Percentiles rank a stretch among this genome's conserved stretches.
Evolutionary conservation across 2,888 invertebrate species (phyloP).

Genomic region (Baccha elongata): DNA sequence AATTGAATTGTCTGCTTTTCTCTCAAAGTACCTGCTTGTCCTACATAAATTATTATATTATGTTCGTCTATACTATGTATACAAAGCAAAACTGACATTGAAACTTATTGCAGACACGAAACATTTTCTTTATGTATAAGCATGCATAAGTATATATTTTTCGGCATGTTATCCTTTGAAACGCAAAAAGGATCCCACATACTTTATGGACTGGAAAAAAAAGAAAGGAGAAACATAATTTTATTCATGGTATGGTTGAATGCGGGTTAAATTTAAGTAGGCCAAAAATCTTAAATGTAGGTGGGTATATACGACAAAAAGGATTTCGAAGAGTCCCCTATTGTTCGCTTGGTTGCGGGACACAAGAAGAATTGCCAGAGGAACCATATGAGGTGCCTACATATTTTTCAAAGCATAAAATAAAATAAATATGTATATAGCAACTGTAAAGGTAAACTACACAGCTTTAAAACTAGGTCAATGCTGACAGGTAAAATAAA

Average conservation of each 20-base stretch:
- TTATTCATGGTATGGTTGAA: constrained; percentile 22
- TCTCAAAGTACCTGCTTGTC: constrained; percentile 14
- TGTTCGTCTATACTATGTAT: neutral
- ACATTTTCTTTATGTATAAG: constrained; percentile 1
- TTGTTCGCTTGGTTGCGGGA: constrained; percentile 4
- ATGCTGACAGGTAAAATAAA: constrained; percentile 22
- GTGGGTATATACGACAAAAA: constrained; percentile 11
- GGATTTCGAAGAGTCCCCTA: constrained; percentile 16
- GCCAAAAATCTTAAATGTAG: constrained; percentile 29
- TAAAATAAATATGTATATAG: neutral
- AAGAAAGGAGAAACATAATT: constrained; percentile 1
- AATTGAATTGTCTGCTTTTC: constrained; percentile 16
- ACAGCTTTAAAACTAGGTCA: constrained; percentile 12
- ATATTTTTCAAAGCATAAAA: neutral
- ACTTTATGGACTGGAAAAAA: constrained; percentile 2
- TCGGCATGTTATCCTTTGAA: constrained; percentile 25
- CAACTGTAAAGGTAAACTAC: neutral
- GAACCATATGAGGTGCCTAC: neutral
- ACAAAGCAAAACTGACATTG: constrained; percentile 22
- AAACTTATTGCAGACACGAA: constrained; percentile 32
- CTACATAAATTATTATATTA: constrained; percentile 21
- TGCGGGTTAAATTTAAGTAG: constrained; percentile 26
- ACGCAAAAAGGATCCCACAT: constrained; percentile 11
- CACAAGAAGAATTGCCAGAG: neutral
- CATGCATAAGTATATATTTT: neutral